Evolutionary conservation across 1,140 invertebrate species (phyloP).

Genomic region (Drosophila setifemur): DNA sequence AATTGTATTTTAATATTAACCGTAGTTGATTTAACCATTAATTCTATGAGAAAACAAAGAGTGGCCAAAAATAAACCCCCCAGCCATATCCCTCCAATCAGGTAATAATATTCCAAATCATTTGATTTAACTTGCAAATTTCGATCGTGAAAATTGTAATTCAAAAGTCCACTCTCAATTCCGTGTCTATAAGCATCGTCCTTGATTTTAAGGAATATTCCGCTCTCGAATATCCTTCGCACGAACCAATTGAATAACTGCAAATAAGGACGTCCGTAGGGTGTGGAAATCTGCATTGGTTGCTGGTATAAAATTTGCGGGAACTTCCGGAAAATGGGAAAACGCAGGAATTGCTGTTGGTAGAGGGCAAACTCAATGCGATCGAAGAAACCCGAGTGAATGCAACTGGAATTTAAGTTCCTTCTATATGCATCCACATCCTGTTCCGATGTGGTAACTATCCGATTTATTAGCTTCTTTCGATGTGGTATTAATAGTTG

Average conservation of each 20-base stretch:
- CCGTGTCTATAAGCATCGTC: constrained; percentile 47
- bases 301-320: constrained; percentile 44
- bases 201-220: constrained; percentile 54
- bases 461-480: constrained; percentile 23
- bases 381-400: constrained; percentile 54
- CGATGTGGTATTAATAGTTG: constrained; percentile 33
- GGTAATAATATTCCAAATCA: constrained; percentile 54
- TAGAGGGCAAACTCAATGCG: constrained; percentile 57
- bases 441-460: constrained; percentile 25
- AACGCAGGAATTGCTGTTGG: constrained; percentile 52
- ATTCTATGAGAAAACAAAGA: constrained; percentile 25
- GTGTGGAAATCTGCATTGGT: constrained; percentile 48
- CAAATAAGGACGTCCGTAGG: constrained; percentile 48
- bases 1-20: not conserved
- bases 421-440: constrained; percentile 37
- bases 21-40: not conserved
- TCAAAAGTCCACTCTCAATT: constrained; percentile 47
- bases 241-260: constrained; percentile 60
- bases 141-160: constrained; percentile 19
- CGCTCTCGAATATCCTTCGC: constrained; percentile 51
- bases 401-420: constrained; percentile 42
- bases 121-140: constrained; percentile 52
- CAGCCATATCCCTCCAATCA: constrained; percentile 41
- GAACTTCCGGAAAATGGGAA: constrained; percentile 50
- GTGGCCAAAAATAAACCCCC: constrained; percentile 35